A percentile compares a stretch with the other conserved stretches of the same genome.
Conservation (phyloP, 2,797 vertebrate species). For the Melanotaenia trifasciata region DNA sequence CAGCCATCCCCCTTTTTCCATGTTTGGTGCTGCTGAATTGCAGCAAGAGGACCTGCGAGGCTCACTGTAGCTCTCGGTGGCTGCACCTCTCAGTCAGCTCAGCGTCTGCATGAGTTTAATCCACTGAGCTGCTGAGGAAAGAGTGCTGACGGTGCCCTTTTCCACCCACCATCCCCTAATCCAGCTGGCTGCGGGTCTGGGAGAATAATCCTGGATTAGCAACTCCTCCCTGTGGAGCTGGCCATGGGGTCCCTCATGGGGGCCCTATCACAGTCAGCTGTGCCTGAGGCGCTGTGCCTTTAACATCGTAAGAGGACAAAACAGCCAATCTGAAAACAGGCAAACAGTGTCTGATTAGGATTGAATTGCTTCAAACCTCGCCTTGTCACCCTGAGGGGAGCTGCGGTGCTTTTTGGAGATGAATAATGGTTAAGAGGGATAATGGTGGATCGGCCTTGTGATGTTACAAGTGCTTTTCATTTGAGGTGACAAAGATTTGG, state of each 20-base stretch:
- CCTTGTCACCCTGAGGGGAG: slow-evolving; percentile 73
- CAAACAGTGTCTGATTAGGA: slow-evolving; percentile 75
- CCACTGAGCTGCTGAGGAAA: slow-evolving; percentile 76
- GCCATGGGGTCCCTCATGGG: slow-evolving; percentile 63
- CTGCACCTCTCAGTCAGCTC: slow-evolving; percentile 64
- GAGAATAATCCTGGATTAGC: slow-evolving; percentile 82
- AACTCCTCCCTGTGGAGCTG: slow-evolving; percentile 64
- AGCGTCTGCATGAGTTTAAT: slow-evolving; percentile 64
- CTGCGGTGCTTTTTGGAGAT: slow-evolving; percentile 61
- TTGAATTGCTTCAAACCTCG: slow-evolving; percentile 63
- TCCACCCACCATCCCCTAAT: slow-evolving; percentile 75
- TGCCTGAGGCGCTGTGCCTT: slow-evolving; percentile 73
- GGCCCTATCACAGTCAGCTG: slow-evolving; percentile 61
- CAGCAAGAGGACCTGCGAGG: slow-evolving; percentile 51
- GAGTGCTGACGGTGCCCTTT: slow-evolving; percentile 80
- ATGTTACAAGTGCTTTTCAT: slow-evolving; percentile 69
- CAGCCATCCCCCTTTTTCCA: slow-evolving; percentile 67
- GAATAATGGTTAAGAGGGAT: slow-evolving; percentile 75
- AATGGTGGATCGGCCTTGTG: slow-evolving; percentile 58
- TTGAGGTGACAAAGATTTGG: slow-evolving; percentile 65
- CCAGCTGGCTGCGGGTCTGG: slow-evolving; percentile 74
- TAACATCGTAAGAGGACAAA: slow-evolving; percentile 54
- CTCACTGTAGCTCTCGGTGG: slow-evolving; percentile 44
- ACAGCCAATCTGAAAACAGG: slow-evolving; percentile 63
- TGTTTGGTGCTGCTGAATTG: slow-evolving; percentile 73